Conservation (phyloP, 2,888 invertebrate genomes). For the Dichetophora obliterata region DNA sequence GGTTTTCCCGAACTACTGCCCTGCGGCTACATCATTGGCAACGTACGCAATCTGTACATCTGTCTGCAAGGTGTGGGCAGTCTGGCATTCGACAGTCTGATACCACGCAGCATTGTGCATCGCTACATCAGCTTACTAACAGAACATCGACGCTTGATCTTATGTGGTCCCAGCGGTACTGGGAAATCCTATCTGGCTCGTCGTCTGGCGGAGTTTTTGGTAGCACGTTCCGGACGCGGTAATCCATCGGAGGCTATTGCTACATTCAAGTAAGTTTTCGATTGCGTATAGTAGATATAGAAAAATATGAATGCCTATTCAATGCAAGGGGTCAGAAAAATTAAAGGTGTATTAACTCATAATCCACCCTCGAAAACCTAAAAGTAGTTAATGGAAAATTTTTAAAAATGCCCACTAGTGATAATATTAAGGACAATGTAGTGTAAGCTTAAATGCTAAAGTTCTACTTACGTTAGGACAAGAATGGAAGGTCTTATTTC, state of each 20-base stretch:
- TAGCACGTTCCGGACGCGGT: constrained; percentile 83
- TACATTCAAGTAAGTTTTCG: constrained; percentile 84
- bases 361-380: too few species aligned
- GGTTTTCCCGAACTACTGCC: constrained; percentile 91
- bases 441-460: too few species aligned
- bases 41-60: constrained; percentile 87
- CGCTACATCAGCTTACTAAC: constrained; percentile 90
- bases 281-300: too few species aligned
- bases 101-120: constrained; percentile 96
- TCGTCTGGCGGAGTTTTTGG: constrained; percentile 94
- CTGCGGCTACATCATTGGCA: constrained; percentile 93
- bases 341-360: too few species aligned
- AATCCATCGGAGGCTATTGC: constrained; percentile 92
- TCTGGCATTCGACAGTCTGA: constrained; percentile 94
- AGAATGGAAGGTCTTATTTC: too few species aligned
- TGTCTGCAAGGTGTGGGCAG: constrained; percentile 89
- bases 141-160: constrained; percentile 92
- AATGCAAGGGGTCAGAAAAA: too few species aligned
- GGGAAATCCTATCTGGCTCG: constrained; percentile 97
- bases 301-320: too few species aligned
- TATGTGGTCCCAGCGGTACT: constrained; percentile 97
- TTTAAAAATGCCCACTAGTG: too few species aligned
- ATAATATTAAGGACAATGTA: too few species aligned
- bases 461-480: too few species aligned
- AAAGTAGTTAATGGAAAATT: too few species aligned